These are phyloP conservation scores for Aspidiotus rigidus DNA, from an alignment of 2,888 invertebrate genomes.

Conservation along the genomic window DNA sequence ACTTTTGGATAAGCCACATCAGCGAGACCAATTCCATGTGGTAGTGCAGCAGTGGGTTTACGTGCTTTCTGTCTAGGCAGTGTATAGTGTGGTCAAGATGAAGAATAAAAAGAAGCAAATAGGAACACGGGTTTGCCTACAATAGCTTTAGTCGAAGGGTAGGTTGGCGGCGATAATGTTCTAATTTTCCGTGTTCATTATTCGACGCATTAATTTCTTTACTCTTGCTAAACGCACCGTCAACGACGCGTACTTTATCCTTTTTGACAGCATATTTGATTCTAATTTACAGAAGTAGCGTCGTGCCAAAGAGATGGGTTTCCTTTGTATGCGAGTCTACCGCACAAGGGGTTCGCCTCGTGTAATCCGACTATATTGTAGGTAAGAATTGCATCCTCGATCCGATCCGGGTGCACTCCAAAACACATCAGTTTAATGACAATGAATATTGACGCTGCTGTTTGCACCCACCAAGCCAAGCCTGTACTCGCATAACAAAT, in stretches of 20 bases:
- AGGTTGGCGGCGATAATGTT: not conserved
- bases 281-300: conserved; percentile 18
- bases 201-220: conserved; percentile 27
- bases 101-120: no score
- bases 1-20: no score
- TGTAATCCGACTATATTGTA: conserved; percentile 7
- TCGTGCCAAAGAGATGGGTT: conserved; percentile 9
- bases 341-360: conserved; percentile 14
- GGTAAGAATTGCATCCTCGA: conserved; percentile 1
- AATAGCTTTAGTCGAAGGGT: no score
- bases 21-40: no score
- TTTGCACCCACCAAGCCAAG: not conserved
- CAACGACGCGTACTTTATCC: conserved; percentile 10
- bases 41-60: no score
- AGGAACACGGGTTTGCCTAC: no score
- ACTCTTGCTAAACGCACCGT: no score
- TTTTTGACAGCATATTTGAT: conserved; percentile 25
- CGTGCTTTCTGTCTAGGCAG: no score
- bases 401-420: conserved; percentile 1
- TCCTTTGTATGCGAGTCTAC: conserved; percentile 22
- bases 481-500: not conserved
- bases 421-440: not conserved
- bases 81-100: no score
- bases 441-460: not conserved
- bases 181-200: conserved; percentile 18